Evolutionary conservation across 2,797 vertebrate genomes (phyloP), one percentile per base, ranked within the genome.

Genomic region (Corythornis leucogaster): DNA sequence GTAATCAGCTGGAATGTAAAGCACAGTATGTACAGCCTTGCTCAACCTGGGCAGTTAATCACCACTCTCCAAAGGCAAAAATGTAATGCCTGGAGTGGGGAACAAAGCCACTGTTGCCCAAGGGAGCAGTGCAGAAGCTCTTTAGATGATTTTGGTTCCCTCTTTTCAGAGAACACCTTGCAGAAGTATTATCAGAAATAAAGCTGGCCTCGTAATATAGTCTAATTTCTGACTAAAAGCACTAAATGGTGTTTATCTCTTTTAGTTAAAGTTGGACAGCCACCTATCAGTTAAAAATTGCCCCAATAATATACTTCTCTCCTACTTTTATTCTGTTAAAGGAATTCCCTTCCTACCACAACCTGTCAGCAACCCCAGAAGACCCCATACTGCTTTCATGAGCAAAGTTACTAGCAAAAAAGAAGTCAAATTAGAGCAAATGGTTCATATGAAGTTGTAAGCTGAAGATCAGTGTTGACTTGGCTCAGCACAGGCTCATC

Each of bases 1-100:
- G 91, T 74, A 96, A 93, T 96, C 94, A 95, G 57, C 82, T 95
- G 68, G 70, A 67, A 92, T 76, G 80, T 70, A 90, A 88, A 78
- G 75, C 75, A 92, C 91, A 86, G 75, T 84, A 78, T 85, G 85
- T 90, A 90, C 90, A 82, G 75, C 84, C 75, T 77, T 77, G 57
- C 82, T 93, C 90, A 85, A 71, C 71, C 71, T 66, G 38, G 62
- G 79, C 50, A 30, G 90, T 93, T 93, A 92, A 95, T 96, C 86
- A 82, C 63, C 0, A 11, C 70, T 91, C 63, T 86, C 22, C 0
- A 50, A 91, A 93, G 91, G 67, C 80, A 91, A 6, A 57, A 88
- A 66, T 54, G 81, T 51, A 58, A 5, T 81, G 88, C 70, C 45
- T 69, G 67, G 67, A 88, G 67, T 11, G 35, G 28, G 92, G 75